These are phyloP conservation scores for Paratrypauchen microcephalus DNA, from an alignment of 2,797 vertebrate species.

Conservation along the genomic window DNA sequence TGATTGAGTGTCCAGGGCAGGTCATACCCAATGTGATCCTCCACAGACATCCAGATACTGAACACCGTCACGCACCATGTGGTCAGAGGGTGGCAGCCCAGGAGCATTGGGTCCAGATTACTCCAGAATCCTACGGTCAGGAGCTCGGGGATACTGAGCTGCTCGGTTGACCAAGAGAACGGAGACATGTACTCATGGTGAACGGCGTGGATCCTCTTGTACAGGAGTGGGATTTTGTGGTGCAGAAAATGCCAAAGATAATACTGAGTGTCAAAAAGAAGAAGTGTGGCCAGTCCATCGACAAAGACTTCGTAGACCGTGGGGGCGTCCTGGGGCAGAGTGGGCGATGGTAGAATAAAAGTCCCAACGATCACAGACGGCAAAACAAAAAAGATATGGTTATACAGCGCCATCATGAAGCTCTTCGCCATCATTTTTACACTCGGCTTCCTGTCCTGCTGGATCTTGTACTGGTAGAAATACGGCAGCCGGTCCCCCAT, in stretches of 20 bases:
- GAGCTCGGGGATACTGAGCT: conserved; percentile 76
- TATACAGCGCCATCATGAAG: conserved; percentile 58
- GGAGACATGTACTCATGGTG: conserved; percentile 76
- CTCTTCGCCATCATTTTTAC: conserved; percentile 67
- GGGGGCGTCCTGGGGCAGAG: conserved; percentile 61
- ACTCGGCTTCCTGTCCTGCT: conserved; percentile 64
- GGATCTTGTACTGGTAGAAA: conserved; percentile 77
- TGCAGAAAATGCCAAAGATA: conserved; percentile 76
- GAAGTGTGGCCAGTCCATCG: conserved; percentile 62
- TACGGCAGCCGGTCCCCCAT: conserved; percentile 63
- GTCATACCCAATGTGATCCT: conserved; percentile 81
- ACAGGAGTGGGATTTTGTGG: conserved; percentile 73
- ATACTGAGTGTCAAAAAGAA: conserved; percentile 78
- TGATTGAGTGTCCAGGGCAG: conserved; percentile 74
- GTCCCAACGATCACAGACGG: conserved; percentile 54
- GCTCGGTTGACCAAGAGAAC: conserved; percentile 77
- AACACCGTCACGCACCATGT: conserved; percentile 71
- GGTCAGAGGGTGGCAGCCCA: conserved; percentile 74
- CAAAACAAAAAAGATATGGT: conserved; percentile 73
- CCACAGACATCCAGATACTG: conserved; percentile 80
- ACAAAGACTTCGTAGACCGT: conserved; percentile 57
- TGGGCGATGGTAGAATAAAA: conserved; percentile 53
- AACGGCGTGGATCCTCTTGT: conserved; percentile 74
- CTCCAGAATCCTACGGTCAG: conserved; percentile 78
- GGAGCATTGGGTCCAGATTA: conserved; percentile 71